phyloP scores from a whole-genome alignment of 2,888 invertebrate species.

The Parelbella ahira region DNA sequence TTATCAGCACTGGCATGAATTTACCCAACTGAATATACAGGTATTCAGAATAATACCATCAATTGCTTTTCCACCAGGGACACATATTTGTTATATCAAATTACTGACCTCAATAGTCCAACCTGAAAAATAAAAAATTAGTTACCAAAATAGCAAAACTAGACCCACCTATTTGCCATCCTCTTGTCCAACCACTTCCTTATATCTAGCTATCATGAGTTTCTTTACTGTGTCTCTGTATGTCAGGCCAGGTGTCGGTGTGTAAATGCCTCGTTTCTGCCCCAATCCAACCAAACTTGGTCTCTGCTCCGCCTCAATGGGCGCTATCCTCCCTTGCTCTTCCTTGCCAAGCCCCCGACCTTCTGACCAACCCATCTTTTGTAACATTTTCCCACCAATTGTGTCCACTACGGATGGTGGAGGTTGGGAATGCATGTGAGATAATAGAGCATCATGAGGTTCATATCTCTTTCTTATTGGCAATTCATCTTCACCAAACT shows the following conservation, averaged over 20 bases:
- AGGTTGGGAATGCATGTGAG: slow-evolving; percentile 56
- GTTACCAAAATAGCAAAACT: slow-evolving; percentile 31
- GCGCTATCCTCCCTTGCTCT: slow-evolving; percentile 95
- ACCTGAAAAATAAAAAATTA: slow-evolving; percentile 46
- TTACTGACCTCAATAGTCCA: slow-evolving; percentile 52
- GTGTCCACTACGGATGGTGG: slow-evolving; percentile 91
- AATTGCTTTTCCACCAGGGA: too few relatives aligned
- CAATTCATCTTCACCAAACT: slow-evolving; percentile 94
- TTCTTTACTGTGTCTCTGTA: slow-evolving; percentile 95
- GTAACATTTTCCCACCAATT: slow-evolving; percentile 95
- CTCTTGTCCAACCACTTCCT: slow-evolving; percentile 86
- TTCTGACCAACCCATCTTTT: slow-evolving; percentile 99
- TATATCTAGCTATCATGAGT: slow-evolving; percentile 92
- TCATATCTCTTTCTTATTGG: slow-evolving; percentile 68
- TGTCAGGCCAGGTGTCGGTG: slow-evolving; percentile 89
- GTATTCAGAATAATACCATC: too few relatives aligned
- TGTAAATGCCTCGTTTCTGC: slow-evolving; percentile 88
- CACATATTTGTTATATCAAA: too few relatives aligned
- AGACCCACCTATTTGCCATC: slow-evolving; percentile 68
- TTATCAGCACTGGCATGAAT: too few relatives aligned
- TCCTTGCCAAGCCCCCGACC: slow-evolving; percentile 96
- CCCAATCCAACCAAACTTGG: slow-evolving; percentile 92
- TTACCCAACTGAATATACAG: too few relatives aligned
- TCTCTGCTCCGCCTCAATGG: slow-evolving; percentile 89
- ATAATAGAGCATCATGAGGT: slow-evolving; percentile 70